Evolutionary conservation across 2,797 vertebrate genomes (phyloP), one percentile per base, ranked within the genome.

Genomic region (Chiloscyllium punctatum): DNA sequence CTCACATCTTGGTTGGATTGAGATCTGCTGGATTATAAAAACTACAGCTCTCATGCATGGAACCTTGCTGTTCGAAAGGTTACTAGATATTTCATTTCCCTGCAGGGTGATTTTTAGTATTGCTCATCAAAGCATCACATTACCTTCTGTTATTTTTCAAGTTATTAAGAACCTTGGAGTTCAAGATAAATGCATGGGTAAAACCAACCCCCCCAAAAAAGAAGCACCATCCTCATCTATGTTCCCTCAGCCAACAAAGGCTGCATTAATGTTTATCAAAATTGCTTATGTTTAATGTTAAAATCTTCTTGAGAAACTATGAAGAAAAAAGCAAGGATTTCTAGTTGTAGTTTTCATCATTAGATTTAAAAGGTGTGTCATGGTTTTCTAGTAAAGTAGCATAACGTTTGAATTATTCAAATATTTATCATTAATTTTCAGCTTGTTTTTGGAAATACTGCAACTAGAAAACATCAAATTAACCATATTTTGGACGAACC

Each of bases 401-500:
- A 66, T 13, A 16, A 57, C 16, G 21, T 11, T 72, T 37, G 71
- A 27, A 42, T 30, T 4, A 94, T 48, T 71, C 42, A 69, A 72
- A 94, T 53, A 27, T 74, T 74, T 95, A 51, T 95, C 27, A 0
- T 96, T 94, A 96, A 95, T 57, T 96, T 96, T 33, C 77, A 96
- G 96, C 94, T 92, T 96, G 95, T 53, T 96, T 96, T 92, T 96
- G 96, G 96, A 97, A 97, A 96, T 96, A 96, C 53, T 96, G 96
- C 30, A 30, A 95, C 96, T 96, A 96, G 94, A 53, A n/a, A 16
- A 68, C 95, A 96, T 96, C 74, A 51, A 27, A 8, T 57, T 68
- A 94, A 79, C 71, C 53, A 69, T 79, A 87, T 68, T 94, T 72
- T 90, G 88, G 1, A 11, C n/a, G 0, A 62, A 94, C 96, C 91